These are phyloP conservation scores for Microctonus aethiopoides DNA, from an alignment of 2,888 invertebrate genomes.

Conservation along the genomic window DNA sequence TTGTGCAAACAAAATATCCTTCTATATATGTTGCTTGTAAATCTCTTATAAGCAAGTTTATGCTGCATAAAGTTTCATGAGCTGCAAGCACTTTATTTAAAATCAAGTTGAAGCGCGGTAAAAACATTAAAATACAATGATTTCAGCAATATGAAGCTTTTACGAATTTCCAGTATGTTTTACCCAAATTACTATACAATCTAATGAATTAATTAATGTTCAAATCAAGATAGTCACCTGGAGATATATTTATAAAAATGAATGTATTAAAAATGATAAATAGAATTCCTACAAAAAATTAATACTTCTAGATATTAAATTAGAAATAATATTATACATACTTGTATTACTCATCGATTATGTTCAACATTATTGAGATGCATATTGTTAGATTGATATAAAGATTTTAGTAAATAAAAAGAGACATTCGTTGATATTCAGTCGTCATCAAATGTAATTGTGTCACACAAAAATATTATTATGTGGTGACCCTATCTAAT, in stretches of 20 bases:
- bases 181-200: constrained; percentile 14
- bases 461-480: too few relatives aligned
- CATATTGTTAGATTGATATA: too few relatives aligned
- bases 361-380: too few relatives aligned
- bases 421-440: background rate
- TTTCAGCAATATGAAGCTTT: constrained; percentile 8
- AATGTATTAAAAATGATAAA: too few relatives aligned
- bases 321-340: too few relatives aligned
- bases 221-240: too few relatives aligned
- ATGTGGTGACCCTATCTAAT: background rate
- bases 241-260: too few relatives aligned
- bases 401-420: background rate
- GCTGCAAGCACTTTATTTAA: background rate
- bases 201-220: background rate
- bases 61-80: constrained; percentile 16
- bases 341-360: too few relatives aligned
- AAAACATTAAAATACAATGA: constrained; percentile 21
- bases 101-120: constrained; percentile 10
- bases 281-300: too few relatives aligned
- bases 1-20: background rate
- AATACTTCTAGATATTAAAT: too few relatives aligned
- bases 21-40: constrained; percentile 13
- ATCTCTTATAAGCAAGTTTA: constrained; percentile 13
- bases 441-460: background rate
- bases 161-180: background rate